phyloP scores from a whole-genome alignment of 2,797 vertebrate genomes.

The Gobio occitaniae region DNA sequence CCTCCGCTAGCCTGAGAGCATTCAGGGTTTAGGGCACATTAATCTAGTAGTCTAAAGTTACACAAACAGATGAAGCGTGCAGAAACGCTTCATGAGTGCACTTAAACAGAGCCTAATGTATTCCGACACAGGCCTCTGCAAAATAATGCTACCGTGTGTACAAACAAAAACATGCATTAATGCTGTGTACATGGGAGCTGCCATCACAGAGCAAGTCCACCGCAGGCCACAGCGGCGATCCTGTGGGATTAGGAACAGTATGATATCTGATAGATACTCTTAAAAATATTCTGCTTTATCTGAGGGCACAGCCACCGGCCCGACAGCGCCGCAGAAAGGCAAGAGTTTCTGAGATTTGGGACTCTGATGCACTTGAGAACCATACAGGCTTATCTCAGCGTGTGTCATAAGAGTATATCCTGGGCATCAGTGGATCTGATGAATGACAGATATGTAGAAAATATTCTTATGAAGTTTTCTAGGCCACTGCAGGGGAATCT shows the following conservation, averaged over 20 bases:
- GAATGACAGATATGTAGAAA: neutral
- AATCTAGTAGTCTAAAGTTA: conserved; percentile 25
- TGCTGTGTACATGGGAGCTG: neutral
- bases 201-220: neutral
- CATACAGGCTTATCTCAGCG: neutral
- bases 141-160: neutral
- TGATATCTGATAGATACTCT: conserved; percentile 15
- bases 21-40: conserved; percentile 21
- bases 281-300: conserved; percentile 29
- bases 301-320: neutral
- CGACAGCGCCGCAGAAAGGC: neutral
- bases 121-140: neutral
- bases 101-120: conserved; percentile 3
- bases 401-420: conserved; percentile 28
- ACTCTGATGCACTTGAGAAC: conserved; percentile 6
- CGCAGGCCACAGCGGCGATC: neutral
- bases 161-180: conserved; percentile 23
- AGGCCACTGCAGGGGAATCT: conserved; percentile 24
- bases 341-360: conserved; percentile 7
- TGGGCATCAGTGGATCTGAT: conserved; percentile 14
- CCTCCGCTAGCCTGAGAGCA: neutral
- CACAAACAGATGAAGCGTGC: conserved; percentile 14
- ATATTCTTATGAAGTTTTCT: conserved; percentile 20
- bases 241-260: conserved; percentile 6
- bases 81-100: neutral